A percentile compares a stretch with the other conserved stretches of the same genome.
These are phyloP conservation scores for Tetramorium simillimum DNA, from an alignment of 1,140 invertebrate species.

Conservation along the genomic window DNA sequence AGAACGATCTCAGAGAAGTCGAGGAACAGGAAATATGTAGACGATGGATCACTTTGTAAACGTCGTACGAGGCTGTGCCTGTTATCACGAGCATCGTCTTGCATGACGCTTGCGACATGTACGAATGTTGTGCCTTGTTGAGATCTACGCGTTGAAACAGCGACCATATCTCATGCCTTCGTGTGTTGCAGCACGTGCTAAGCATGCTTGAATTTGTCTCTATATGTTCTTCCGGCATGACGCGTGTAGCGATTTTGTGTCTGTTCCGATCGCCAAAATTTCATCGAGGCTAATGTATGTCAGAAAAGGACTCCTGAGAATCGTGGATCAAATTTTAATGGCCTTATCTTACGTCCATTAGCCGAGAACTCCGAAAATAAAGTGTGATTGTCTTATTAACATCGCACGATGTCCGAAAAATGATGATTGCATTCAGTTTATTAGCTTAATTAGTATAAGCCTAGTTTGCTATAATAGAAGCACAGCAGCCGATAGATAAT, in stretches of 20 bases:
- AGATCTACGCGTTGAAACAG: not conserved
- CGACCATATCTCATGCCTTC: conserved; percentile 36
- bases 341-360: not conserved
- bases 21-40: conserved; percentile 14
- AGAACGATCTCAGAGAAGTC: conserved; percentile 14
- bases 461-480: conserved; percentile 29
- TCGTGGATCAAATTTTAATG: not conserved
- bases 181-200: conserved; percentile 66
- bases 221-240: conserved; percentile 56
- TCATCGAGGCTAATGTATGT: conserved; percentile 17
- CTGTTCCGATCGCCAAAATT: not conserved
- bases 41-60: conserved; percentile 46
- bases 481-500: not conserved
- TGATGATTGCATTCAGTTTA: conserved; percentile 14
- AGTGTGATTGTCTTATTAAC: not conserved
- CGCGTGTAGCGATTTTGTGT: conserved; percentile 48
- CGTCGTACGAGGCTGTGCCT: conserved; percentile 44
- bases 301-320: not conserved
- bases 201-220: conserved; percentile 65
- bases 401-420: not conserved
- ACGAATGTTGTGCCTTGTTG: conserved; percentile 33
- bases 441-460: conserved; percentile 42
- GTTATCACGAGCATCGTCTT: conserved; percentile 62
- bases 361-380: not conserved
- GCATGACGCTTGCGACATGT: conserved; percentile 65